phyloP scores from a whole-genome alignment of 2,888 invertebrate genomes.

The Cremastinae sp. region DNA sequence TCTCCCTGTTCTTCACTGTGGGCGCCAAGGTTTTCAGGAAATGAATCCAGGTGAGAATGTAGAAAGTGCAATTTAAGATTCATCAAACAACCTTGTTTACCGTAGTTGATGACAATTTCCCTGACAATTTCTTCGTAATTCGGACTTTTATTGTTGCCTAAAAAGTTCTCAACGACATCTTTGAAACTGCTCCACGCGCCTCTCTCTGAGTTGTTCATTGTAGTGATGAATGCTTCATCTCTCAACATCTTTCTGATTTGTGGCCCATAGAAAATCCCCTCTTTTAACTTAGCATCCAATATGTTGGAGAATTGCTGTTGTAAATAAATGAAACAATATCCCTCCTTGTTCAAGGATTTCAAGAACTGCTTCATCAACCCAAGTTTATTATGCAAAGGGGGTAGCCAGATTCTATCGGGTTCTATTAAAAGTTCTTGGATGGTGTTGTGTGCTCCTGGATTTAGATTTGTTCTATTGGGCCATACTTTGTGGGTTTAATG shows the following conservation, averaged over 20 bases:
- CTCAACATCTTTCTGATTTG: slow-evolving; percentile 48
- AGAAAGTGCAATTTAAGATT: slow-evolving; percentile 27
- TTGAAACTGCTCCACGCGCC: slow-evolving; percentile 21
- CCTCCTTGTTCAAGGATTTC: slow-evolving; percentile 50
- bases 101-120: slow-evolving; percentile 1
- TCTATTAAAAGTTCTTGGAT: slow-evolving; percentile 38
- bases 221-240: slow-evolving; percentile 41
- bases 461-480: slow-evolving; percentile 32
- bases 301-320: slow-evolving; percentile 42
- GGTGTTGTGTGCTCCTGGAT: slow-evolving; percentile 46
- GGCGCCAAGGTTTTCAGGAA: slow-evolving; percentile 15
- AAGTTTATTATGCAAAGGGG: slow-evolving; percentile 67
- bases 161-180: slow-evolving; percentile 11
- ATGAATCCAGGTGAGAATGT: slow-evolving; percentile 22
- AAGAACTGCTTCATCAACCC: slow-evolving; percentile 67
- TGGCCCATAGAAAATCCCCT: slow-evolving; percentile 53
- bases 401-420: slow-evolving; percentile 38
- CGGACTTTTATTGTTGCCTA: slow-evolving; percentile 6
- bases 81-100: slow-evolving; percentile 22
- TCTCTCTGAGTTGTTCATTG: neutral
- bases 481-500: slow-evolving; percentile 66
- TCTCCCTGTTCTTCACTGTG: slow-evolving; percentile 26
- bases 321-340: slow-evolving; percentile 32
- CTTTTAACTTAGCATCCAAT: slow-evolving; percentile 52
- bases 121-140: slow-evolving; percentile 5